Conservation (phyloP, 1,140 invertebrate genomes). For the Diorhabda elongata region DNA sequence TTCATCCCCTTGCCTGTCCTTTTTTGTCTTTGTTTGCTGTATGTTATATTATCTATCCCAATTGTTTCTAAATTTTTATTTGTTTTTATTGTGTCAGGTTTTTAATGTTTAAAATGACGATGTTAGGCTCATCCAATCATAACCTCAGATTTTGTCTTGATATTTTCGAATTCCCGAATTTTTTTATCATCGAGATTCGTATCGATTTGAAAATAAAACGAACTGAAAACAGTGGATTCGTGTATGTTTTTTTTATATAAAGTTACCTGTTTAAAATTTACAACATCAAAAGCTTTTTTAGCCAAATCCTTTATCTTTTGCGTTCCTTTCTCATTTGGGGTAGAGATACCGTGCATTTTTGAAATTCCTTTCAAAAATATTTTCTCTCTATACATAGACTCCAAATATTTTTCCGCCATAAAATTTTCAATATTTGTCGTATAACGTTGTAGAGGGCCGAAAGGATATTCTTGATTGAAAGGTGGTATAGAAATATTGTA, state of each 20-base stretch:
- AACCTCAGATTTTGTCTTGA: too few relatives aligned
- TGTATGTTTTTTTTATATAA: not conserved
- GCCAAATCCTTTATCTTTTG: slow-evolving; percentile 46
- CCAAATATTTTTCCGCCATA: slow-evolving; percentile 54
- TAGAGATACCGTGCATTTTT: slow-evolving; percentile 46
- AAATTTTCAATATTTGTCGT: slow-evolving; percentile 48
- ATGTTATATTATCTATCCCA: too few relatives aligned
- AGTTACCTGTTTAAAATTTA: slow-evolving; percentile 44
- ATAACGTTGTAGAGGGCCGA: slow-evolving; percentile 48
- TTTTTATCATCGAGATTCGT: too few relatives aligned
- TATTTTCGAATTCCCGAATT: too few relatives aligned
- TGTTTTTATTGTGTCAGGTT: too few relatives aligned
- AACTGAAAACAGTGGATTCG: too few relatives aligned
- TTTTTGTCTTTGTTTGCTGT: too few relatives aligned
- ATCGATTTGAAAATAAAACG: too few relatives aligned
- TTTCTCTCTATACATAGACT: slow-evolving; percentile 53
- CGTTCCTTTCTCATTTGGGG: slow-evolving; percentile 49
- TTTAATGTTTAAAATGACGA: too few relatives aligned
- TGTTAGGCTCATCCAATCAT: too few relatives aligned
- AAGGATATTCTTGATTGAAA: slow-evolving; percentile 35
- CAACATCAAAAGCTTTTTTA: slow-evolving; percentile 48
- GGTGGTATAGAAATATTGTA: slow-evolving; percentile 30
- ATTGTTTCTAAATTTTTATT: too few relatives aligned
- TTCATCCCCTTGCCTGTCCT: too few relatives aligned
- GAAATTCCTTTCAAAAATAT: slow-evolving; percentile 50